These are phyloP conservation scores for Leptarthrus brevirostris DNA, from an alignment of 2,888 invertebrate species.

Conservation along the genomic window DNA sequence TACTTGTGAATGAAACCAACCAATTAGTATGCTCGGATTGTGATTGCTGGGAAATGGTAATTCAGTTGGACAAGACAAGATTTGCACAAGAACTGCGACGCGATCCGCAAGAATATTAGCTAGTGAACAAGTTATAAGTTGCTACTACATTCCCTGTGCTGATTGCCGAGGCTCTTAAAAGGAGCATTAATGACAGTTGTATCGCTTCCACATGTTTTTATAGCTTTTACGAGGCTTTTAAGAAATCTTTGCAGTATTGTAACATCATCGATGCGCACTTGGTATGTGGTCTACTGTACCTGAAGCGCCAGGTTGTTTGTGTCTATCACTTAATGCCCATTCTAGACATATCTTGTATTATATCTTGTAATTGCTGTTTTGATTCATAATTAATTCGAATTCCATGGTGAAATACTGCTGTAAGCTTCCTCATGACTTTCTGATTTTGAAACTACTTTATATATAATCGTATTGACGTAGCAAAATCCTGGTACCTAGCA, in stretches of 20 bases:
- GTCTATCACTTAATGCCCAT: constrained; percentile 6
- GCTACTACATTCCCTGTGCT: constrained; percentile 33
- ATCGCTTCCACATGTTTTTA: constrained; percentile 22
- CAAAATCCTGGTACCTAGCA: no score
- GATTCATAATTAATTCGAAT: constrained; percentile 43
- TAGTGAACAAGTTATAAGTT: constrained; percentile 20
- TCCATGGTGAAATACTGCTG: no score
- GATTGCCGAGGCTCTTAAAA: constrained; percentile 31
- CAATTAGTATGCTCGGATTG: constrained; percentile 67
- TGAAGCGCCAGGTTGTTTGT: constrained; percentile 35
- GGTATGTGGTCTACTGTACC: constrained; percentile 38
- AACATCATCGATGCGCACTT: background rate
- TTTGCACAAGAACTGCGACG: constrained; percentile 43
- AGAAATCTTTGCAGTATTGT: background rate
- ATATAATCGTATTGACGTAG: no score
- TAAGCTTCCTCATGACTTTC: no score
- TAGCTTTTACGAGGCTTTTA: constrained; percentile 10
- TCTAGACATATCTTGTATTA: constrained; percentile 26
- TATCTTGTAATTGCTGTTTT: constrained; percentile 35
- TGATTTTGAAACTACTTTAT: no score
- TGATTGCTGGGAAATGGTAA: constrained; percentile 66
- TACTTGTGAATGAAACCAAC: constrained; percentile 51
- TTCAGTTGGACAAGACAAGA: constrained; percentile 55
- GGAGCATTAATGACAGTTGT: constrained; percentile 39
- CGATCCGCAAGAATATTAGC: constrained; percentile 39